Base-by-base conservation (phyloP, 1,140 invertebrate species). In the Nymphalis io region DNA sequence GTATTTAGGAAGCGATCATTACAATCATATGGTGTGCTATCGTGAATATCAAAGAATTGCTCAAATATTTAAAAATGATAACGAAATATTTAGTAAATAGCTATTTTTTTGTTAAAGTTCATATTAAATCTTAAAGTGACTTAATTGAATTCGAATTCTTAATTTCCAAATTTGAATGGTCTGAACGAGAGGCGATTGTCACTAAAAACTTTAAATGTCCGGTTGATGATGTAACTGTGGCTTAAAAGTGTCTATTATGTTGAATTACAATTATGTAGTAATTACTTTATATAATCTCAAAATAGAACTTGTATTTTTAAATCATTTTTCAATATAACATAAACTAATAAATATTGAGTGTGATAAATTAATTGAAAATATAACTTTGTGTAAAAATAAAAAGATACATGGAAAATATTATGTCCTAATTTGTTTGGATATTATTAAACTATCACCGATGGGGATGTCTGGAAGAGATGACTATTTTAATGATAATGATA, bases 201-300 rank as follows among this genome's bases (percentile, higher is more conserved):
- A n/a, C 55, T 59, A 23, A 46, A 70, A 21, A 33, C 55, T 33
- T 13, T 27, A 39, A 58, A 55, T 58, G 70, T 63, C 64, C 64
- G 59, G 59, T 72, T 67, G 51, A 46, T 67, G 59, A 67, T 62
- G 67, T 72, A 72, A 72, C 59, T 64, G 23, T 15, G 55, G n/a
- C 44, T 62, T 33, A 59, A 63, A 13, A 23, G 33, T 72, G 33
- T 72, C 70, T 72, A 58, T 72, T 61, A 67, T 72, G 70, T 72
- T 61, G 70, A 72, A 72, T 72, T 72, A 72, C 64, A 58, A 72
- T 72, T 72, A 72, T 72, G 70, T 40, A 39, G 70, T 72, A 72
- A 72, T 62, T 21, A 44, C 44, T 61, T 71, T 71, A 71, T 23
- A 60, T 71, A 71, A 71, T 66, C 33, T 48, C n/a, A 18, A 63